Conservation (phyloP, 2,888 invertebrate genomes). For the Priocnemis perturbator region DNA sequence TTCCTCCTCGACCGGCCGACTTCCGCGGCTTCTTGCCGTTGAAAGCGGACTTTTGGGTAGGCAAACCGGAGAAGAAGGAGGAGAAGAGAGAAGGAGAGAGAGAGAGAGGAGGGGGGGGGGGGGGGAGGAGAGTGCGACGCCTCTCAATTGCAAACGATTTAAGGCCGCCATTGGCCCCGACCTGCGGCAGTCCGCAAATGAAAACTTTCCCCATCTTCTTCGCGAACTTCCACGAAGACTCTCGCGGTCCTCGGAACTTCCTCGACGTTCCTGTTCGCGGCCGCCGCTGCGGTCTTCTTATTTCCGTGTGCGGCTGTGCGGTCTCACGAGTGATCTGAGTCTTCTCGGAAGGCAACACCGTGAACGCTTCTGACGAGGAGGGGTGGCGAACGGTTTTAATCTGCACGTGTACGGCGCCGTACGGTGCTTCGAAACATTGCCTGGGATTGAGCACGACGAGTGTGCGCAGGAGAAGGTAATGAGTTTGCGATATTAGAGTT, state of each 20-base stretch:
- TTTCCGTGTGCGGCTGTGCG: slow-evolving; percentile 54
- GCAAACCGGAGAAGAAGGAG: slow-evolving; percentile 26
- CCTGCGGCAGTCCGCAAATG: slow-evolving; percentile 50
- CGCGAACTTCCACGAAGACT: slow-evolving; percentile 41
- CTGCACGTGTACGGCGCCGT: no score
- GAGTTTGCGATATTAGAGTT: no score
- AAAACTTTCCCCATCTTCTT: slow-evolving; percentile 56
- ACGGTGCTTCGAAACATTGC: no score
- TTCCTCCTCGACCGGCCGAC: slow-evolving; percentile 40
- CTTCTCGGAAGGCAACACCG: slow-evolving; percentile 43
- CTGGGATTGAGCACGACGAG: no score
- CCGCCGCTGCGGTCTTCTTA: slow-evolving; percentile 52
- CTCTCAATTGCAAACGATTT: slow-evolving; percentile 58
- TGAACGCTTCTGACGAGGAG: slow-evolving; percentile 28
- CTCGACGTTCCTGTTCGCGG: slow-evolving; percentile 21
- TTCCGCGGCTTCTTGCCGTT: slow-evolving; percentile 33
- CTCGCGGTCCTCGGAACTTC: slow-evolving; percentile 24
- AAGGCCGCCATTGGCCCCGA: slow-evolving; percentile 53
- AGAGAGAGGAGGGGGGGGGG: slow-evolving; percentile 9
- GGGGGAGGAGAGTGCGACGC: slow-evolving; percentile 34
- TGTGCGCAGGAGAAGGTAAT: no score
- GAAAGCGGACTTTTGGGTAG: slow-evolving; percentile 22
- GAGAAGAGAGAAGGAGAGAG: neutral
- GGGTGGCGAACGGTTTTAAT: no score
- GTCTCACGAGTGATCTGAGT: slow-evolving; percentile 51